Conservation (phyloP, 2,888 invertebrate species). For the Drosophila paramelanica region DNA sequence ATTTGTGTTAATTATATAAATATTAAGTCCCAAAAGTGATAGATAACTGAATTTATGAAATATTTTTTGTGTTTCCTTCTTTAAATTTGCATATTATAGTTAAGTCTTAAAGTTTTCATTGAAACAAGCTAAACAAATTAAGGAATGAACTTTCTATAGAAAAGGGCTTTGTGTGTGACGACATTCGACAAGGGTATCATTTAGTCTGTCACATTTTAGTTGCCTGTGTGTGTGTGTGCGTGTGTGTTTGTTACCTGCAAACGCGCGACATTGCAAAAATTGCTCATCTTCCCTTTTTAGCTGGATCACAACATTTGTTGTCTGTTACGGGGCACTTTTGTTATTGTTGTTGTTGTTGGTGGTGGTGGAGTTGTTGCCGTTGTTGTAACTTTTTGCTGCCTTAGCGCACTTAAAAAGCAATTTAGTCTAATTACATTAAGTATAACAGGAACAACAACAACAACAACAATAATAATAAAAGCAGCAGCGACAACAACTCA, state of each 20-base stretch:
- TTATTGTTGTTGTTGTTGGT: slow-evolving; percentile 20
- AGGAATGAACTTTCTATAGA: too few species aligned
- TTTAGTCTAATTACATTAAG: slow-evolving; percentile 81
- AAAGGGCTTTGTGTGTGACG: background rate
- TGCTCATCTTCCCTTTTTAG: background rate
- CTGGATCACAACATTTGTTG: slow-evolving; percentile 22
- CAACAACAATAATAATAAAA: slow-evolving; percentile 6
- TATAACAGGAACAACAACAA: slow-evolving; percentile 39
- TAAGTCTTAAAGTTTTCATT: too few species aligned
- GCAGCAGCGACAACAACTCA: slow-evolving; percentile 29
- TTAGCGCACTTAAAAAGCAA: slow-evolving; percentile 78
- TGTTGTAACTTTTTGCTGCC: slow-evolving; percentile 54
- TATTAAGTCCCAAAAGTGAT: too few species aligned
- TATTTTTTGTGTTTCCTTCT: too few species aligned
- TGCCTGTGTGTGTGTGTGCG: slow-evolving; percentile 26
- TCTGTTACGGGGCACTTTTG: slow-evolving; percentile 19
- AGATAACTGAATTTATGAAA: too few species aligned
- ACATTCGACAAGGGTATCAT: background rate
- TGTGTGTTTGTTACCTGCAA: slow-evolving; percentile 12
- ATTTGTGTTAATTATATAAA: too few species aligned
- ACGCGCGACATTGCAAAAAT: slow-evolving; percentile 22
- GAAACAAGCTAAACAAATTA: too few species aligned
- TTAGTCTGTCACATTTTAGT: slow-evolving; percentile 17
- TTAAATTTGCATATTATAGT: too few species aligned
- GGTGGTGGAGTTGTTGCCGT: slow-evolving; percentile 3